Evolutionary conservation across 2,113 vertebrate genomes (phyloP).

Genomic region (Sinocyclocheilus grahami): DNA sequence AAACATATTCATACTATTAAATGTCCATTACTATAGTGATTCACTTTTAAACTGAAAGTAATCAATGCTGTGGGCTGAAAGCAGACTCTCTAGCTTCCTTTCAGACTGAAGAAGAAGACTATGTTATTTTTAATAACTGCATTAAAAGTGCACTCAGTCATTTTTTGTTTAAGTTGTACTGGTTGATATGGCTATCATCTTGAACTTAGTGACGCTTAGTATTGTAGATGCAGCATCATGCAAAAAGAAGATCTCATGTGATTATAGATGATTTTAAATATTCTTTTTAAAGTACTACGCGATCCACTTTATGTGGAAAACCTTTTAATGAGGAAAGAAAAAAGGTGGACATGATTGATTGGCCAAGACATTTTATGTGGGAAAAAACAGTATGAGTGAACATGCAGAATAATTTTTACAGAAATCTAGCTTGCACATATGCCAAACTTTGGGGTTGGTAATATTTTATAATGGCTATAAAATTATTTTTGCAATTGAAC

Average conservation of each 20-base stretch:
- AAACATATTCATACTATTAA: background rate
- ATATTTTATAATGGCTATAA: background rate
- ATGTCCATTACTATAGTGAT: background rate
- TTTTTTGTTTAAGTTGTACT: background rate
- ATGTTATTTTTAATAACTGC: background rate
- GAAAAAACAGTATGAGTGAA: background rate
- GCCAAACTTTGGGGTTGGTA: background rate
- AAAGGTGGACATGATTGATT: background rate
- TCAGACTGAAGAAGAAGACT: background rate
- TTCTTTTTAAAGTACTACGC: background rate
- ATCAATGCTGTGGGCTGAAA: background rate
- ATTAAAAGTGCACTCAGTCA: background rate
- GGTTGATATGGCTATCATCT: background rate
- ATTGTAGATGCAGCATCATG: background rate
- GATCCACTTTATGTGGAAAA: background rate
- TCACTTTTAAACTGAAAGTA: background rate
- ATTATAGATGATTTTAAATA: background rate
- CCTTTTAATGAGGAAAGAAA: background rate
- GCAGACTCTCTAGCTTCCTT: background rate
- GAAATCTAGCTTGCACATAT: background rate
- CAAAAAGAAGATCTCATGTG: background rate
- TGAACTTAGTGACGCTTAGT: background rate
- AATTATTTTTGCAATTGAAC: background rate
- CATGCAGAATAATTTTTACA: background rate
- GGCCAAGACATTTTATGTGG: background rate